Evolutionary conservation across 1,140 invertebrate species (phyloP).

Genomic region (Nymphalis io): DNA sequence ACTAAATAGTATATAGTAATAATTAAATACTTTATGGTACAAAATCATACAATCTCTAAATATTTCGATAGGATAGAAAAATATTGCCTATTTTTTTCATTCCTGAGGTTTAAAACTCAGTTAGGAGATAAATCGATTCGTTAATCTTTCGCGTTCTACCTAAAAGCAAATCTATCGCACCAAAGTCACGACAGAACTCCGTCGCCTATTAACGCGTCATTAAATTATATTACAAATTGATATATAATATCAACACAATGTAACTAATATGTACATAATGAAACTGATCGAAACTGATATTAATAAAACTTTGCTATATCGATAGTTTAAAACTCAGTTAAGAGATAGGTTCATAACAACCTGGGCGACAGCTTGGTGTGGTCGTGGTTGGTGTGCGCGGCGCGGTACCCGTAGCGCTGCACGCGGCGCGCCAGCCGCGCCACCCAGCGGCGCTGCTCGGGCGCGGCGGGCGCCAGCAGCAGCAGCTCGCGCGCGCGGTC

Average conservation of each 20-base stretch:
- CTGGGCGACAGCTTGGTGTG: conserved; percentile 75
- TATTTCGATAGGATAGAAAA: too few relatives aligned
- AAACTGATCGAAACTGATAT: conserved; percentile 13
- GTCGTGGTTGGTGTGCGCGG: conserved; percentile 84
- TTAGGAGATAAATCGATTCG: too few relatives aligned
- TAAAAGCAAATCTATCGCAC: conserved; percentile 44
- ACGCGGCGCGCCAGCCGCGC: conserved; percentile 94
- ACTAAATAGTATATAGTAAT: too few relatives aligned
- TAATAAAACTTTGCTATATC: background rate
- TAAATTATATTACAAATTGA: conserved; percentile 49
- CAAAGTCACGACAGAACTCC: conserved; percentile 31
- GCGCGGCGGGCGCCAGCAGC: conserved; percentile 89
- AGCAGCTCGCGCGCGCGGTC: conserved; percentile 97
- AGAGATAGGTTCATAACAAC: conserved; percentile 45
- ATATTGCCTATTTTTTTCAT: too few relatives aligned
- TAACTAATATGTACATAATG: conserved; percentile 61
- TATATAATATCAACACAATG: conserved; percentile 66
- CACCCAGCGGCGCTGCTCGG: conserved; percentile 97
- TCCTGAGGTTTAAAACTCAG: too few relatives aligned
- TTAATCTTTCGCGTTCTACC: conserved; percentile 25
- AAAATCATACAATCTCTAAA: too few relatives aligned
- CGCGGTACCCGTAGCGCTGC: conserved; percentile 96
- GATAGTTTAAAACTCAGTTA: too few relatives aligned
- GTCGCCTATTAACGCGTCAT: conserved; percentile 29
- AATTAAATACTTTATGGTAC: too few relatives aligned